A percentile compares a stretch with the other conserved stretches of the same genome.
Conservation (phyloP, 2,797 vertebrate species). For the Ctenopoma multispine region DNA sequence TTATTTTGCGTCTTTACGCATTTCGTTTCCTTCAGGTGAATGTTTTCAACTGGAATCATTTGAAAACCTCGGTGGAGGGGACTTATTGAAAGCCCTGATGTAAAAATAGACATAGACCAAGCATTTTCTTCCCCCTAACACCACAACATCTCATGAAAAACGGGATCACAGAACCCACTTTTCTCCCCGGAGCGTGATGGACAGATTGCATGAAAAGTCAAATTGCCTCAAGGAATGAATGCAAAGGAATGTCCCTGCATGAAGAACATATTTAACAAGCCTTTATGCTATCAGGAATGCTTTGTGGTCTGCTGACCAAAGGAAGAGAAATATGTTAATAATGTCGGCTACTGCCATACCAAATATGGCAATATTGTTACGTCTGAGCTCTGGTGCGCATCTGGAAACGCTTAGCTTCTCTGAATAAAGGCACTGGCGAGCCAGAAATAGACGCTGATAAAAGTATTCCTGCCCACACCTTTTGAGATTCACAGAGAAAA, state of each 20-base stretch:
- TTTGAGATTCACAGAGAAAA: constrained; percentile 34
- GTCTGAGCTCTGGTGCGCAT: constrained; percentile 95
- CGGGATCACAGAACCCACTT: constrained; percentile 80
- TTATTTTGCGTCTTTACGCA: constrained; percentile 64
- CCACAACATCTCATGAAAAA: constrained; percentile 83
- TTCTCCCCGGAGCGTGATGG: constrained; percentile 81
- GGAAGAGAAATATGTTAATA: constrained; percentile 97
- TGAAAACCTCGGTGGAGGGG: constrained; percentile 82
- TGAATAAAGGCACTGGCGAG: constrained; percentile 85
- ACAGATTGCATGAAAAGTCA: constrained; percentile 92
- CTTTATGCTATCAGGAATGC: constrained; percentile 97
- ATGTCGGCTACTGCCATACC: constrained; percentile 98
- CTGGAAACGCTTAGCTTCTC: constrained; percentile 92
- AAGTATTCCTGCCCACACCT: constrained; percentile 77
- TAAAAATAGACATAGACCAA: constrained; percentile 63
- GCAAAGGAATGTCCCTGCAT: constrained; percentile 92
- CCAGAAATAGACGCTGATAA: constrained; percentile 91
- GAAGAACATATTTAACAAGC: constrained; percentile 97
- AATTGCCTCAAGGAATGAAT: constrained; percentile 88
- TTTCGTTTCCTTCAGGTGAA: constrained; percentile 39
- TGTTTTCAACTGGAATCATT: constrained; percentile 62
- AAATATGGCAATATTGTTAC: constrained; percentile 99
- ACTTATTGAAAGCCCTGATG: constrained; percentile 78
- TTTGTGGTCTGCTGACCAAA: constrained; percentile 95
- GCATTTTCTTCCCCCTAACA: constrained; percentile 65